Percentiles rank a stretch among this genome's conserved stretches.
Evolutionary conservation across 2,113 vertebrate species (phyloP).

Genomic region (Strix aluco): DNA sequence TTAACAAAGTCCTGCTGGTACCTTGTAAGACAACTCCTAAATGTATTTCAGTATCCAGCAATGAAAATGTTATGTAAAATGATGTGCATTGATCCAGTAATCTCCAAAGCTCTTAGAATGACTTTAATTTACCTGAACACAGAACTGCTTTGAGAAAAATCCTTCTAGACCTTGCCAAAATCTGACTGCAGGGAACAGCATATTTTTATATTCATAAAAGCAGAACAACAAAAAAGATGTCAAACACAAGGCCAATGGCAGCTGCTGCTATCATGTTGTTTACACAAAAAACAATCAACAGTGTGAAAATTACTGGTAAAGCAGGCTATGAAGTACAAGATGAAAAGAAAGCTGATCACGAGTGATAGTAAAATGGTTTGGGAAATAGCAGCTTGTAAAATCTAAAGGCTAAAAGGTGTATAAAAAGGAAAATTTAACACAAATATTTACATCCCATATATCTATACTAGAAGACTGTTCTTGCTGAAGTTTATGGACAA

Average conservation of each 20-base stretch:
- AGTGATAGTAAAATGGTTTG: slow-evolving; percentile 6
- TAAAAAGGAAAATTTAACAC: slow-evolving; percentile 22
- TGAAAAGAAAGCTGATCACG: background rate
- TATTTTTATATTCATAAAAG: slow-evolving; percentile 57
- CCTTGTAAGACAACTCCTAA: background rate
- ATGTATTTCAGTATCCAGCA: slow-evolving; percentile 47
- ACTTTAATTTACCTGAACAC: slow-evolving; percentile 66
- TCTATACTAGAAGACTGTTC: background rate
- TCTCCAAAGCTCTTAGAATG: slow-evolving; percentile 24
- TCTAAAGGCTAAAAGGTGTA: background rate
- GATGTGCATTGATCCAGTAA: slow-evolving; percentile 58
- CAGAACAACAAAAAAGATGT: slow-evolving; percentile 56
- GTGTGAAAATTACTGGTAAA: slow-evolving; percentile 27
- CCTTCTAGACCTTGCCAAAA: slow-evolving; percentile 45
- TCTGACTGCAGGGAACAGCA: slow-evolving; percentile 14
- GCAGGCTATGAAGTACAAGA: background rate
- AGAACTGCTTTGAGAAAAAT: slow-evolving; percentile 64
- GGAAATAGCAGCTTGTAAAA: background rate
- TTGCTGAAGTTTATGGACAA: slow-evolving; percentile 17
- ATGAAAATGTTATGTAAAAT: slow-evolving; percentile 51
- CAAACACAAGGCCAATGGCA: slow-evolving; percentile 2
- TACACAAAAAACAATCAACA: slow-evolving; percentile 9
- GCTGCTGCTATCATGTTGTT: slow-evolving; percentile 1
- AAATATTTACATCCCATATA: background rate
- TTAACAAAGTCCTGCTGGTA: slow-evolving; percentile 2